phyloP scores from a whole-genome alignment of 2,888 invertebrate genomes.

The Anthoptus insignis region DNA sequence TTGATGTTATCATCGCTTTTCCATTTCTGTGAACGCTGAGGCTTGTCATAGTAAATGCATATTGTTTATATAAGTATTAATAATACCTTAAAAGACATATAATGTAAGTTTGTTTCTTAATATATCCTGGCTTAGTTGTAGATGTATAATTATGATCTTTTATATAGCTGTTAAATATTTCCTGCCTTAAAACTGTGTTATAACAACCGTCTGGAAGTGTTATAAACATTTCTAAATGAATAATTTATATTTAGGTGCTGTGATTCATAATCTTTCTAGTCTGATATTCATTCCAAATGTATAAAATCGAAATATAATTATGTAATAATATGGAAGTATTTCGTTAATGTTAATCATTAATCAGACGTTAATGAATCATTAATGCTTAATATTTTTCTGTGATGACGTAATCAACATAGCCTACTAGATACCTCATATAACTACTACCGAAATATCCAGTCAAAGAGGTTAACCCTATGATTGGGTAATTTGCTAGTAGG shows the following conservation, averaged over 20 bases:
- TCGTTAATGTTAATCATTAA: constrained; percentile 16
- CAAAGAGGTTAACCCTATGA: no score
- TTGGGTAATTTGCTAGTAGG: no score
- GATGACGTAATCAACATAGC: no score
- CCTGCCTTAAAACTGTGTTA: constrained; percentile 75
- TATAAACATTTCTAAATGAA: constrained; percentile 67
- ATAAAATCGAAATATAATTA: constrained; percentile 32
- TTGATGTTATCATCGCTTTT: constrained; percentile 6
- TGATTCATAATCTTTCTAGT: constrained; percentile 75
- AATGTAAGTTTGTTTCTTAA: background rate
- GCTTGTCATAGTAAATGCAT: no score
- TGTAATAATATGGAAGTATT: constrained; percentile 24
- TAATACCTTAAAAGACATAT: constrained; percentile 5
- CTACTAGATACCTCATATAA: no score
- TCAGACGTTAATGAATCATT: constrained; percentile 28
- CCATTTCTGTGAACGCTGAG: background rate
- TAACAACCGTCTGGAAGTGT: constrained; percentile 69
- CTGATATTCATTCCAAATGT: constrained; percentile 69
- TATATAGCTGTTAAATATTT: constrained; percentile 51
- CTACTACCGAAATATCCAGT: no score
- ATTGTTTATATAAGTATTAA: background rate
- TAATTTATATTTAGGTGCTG: constrained; percentile 65
- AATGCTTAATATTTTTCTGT: background rate
- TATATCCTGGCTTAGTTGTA: background rate
- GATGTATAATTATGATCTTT: constrained; percentile 18